Percentiles rank a stretch among this genome's conserved stretches.
phyloP scores from a whole-genome alignment of 35 echinoderm and acorn worm genomes.

The Lytechinus variegatus region DNA sequence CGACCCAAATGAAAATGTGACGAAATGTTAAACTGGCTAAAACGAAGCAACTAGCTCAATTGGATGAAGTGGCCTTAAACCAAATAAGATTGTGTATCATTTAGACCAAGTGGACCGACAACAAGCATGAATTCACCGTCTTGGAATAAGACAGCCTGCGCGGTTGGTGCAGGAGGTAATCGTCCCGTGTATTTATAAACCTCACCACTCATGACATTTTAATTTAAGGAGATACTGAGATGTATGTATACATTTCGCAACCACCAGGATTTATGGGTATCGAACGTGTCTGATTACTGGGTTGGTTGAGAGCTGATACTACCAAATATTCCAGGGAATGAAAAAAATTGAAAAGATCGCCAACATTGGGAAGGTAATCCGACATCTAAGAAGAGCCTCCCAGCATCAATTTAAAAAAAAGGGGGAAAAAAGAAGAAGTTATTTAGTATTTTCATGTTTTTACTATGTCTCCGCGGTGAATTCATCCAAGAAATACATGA shows the following conservation, averaged over 20 bases:
- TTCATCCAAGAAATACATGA: no score
- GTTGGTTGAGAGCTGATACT: neutral
- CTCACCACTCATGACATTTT: conserved; percentile 26
- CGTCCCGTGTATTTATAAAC: conserved; percentile 29
- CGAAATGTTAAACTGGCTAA: no score
- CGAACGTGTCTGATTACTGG: neutral
- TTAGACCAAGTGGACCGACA: no score
- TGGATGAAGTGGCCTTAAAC: no score
- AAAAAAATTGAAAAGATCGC: neutral
- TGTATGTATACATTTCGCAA: conserved; percentile 30
- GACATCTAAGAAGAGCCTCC: neutral
- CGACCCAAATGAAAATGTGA: no score
- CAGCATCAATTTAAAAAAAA: neutral
- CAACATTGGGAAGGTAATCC: neutral
- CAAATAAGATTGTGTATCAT: no score
- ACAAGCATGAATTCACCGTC: neutral
- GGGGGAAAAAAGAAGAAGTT: no score
- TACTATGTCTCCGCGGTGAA: no score
- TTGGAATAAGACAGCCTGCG: neutral
- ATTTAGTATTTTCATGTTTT: no score
- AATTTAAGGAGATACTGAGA: conserved; percentile 38
- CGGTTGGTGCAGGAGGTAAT: neutral
- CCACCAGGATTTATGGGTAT: neutral
- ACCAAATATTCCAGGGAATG: neutral
- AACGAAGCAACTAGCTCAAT: no score